A percentile compares a stretch with the other conserved stretches of the same genome.
Evolutionary conservation across 2,888 invertebrate species (phyloP).

Genomic region (Dione vanillae): DNA sequence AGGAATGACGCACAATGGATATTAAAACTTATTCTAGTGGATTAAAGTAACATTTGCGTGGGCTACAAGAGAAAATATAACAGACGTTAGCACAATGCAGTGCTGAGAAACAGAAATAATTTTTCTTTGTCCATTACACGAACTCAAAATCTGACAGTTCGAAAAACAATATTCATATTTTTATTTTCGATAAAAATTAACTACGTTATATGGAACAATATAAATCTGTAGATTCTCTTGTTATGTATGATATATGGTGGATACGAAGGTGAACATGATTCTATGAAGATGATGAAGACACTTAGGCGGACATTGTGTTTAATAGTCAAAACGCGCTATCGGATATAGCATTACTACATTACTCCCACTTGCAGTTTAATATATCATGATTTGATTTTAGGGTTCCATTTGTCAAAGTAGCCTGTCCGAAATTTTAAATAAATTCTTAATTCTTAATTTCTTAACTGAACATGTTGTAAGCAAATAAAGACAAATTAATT

Average conservation of each 20-base stretch:
- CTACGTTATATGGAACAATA: background rate
- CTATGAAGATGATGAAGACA: background rate
- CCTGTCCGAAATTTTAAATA: no score
- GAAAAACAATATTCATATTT: slow-evolving; percentile 37
- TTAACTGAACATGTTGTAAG: background rate
- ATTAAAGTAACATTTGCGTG: slow-evolving; percentile 32
- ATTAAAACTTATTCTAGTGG: slow-evolving; percentile 31
- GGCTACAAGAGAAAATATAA: background rate
- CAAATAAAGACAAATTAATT: no score
- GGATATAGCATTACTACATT: background rate
- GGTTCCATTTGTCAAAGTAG: background rate
- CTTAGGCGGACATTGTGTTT: background rate
- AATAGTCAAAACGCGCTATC: background rate
- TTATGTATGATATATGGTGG: background rate
- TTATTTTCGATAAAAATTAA: slow-evolving; percentile 28
- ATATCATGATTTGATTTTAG: background rate
- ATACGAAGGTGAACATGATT: background rate
- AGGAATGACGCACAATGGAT: slow-evolving; percentile 32
- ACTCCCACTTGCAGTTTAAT: background rate
- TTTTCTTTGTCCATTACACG: slow-evolving; percentile 25
- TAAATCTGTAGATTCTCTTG: background rate
- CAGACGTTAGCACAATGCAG: slow-evolving; percentile 15
- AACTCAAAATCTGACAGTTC: slow-evolving; percentile 19
- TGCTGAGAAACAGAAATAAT: slow-evolving; percentile 30
- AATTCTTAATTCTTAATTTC: no score